Evolutionary conservation across 35 echinoderm and acorn worm species (phyloP), one percentile per base, ranked within the genome.

Genomic region (Stichopus chloronotus): DNA sequence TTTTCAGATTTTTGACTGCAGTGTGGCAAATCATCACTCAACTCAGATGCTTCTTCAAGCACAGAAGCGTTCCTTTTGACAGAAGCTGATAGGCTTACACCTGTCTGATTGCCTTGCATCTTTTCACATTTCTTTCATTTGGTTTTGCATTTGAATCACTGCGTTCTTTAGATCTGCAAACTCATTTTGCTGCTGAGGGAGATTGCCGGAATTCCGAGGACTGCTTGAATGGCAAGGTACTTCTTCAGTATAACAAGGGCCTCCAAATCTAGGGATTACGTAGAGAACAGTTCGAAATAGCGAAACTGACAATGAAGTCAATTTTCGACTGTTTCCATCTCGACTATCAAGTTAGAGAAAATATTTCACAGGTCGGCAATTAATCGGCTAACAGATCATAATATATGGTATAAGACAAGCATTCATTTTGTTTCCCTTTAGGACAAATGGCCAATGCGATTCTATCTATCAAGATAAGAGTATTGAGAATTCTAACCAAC

Each of bases 41-140:
- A 76, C 10, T 76, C 0, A 4, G 72, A 76, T 76, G 72, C 14
- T 76, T 76, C 14, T 76, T 76, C 72, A 76, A 76, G 19, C 72
- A 76, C 72, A 76, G n/a, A n/a, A n/a, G 72, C 14, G 3, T 76
- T 76, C 25, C 72, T 76, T 76, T 76, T 76, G 72, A 76, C 72
- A n/a, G n/a, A n/a, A n/a, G n/a, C n/a, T n/a, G n/a, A n/a, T n/a
- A n/a, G n/a, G n/a, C n/a, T n/a, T n/a, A n/a, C n/a, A 76, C 25
- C 72, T 76, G 72, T 76, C 4, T 76, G 72, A 76, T 76, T 76
- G 19, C 14, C 14, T 76, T 76, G 72, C 14, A 76, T 76, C 72
- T 76, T 76, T 76, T 17, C 72, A 76, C 72, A 76, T 76, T 76
- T n/a, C 4, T 76, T 76, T 11, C 72, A 11, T 76, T 17, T 76